Evolutionary conservation across 2,797 vertebrate genomes (phyloP).

Genomic region (Furcifer pardalis): DNA sequence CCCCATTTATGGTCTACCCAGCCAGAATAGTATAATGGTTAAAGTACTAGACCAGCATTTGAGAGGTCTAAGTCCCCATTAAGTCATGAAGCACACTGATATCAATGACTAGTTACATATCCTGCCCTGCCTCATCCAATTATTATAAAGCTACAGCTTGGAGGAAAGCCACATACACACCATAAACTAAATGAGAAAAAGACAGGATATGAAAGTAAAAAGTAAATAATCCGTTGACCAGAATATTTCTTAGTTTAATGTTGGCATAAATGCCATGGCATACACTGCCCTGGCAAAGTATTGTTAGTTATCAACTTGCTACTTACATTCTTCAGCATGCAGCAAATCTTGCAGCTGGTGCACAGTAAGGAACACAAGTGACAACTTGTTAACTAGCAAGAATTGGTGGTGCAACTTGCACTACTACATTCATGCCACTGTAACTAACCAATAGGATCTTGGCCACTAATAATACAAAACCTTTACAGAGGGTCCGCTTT

Average conservation of each 20-base stretch:
- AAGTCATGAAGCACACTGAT: neutral
- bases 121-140: neutral
- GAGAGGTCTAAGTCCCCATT: neutral
- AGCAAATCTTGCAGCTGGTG: no score
- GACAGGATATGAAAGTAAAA: neutral
- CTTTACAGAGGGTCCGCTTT: fast-evolving
- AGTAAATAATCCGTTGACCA: no score
- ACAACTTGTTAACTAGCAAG: no score
- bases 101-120: neutral
- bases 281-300: no score
- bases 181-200: neutral
- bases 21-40: neutral
- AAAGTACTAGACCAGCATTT: neutral
- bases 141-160: neutral
- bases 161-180: neutral
- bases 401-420: no score
- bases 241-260: no score
- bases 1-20: neutral
- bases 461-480: neutral
- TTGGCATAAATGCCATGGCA: no score
- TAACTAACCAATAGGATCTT: no score
- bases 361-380: no score
- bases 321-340: no score
- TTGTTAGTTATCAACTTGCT: no score
- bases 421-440: no score